phyloP scores from a whole-genome alignment of 2,888 invertebrate genomes.

The Octodonta nipae region DNA sequence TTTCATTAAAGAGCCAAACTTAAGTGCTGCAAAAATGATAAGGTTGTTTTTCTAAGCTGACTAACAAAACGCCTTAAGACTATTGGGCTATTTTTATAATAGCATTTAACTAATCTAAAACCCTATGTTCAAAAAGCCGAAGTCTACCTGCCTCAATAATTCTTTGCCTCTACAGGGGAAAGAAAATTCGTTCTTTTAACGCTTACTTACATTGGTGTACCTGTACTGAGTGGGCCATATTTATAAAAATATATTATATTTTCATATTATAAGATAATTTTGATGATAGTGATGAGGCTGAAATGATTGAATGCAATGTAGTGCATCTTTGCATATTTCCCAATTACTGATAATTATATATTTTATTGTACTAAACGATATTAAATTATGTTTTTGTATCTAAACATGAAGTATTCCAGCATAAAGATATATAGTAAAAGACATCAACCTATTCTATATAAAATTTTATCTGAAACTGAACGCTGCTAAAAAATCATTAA shows the following conservation, averaged over 20 bases:
- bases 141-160: slow-evolving; percentile 6
- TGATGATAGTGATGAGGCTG: too few species aligned
- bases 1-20: background rate
- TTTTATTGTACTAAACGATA: too few species aligned
- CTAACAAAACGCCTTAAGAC: slow-evolving; percentile 16
- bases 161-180: slow-evolving; percentile 3
- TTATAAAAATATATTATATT: slow-evolving; percentile 14
- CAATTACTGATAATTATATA: too few species aligned
- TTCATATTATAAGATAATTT: too few species aligned
- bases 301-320: too few species aligned
- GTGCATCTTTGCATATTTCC: too few species aligned
- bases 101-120: slow-evolving; percentile 8
- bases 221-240: slow-evolving; percentile 19
- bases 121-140: slow-evolving; percentile 18
- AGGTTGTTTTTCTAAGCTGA: slow-evolving; percentile 12
- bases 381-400: too few species aligned
- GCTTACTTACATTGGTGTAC: slow-evolving; percentile 23
- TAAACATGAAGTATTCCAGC: too few species aligned
- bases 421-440: too few species aligned
- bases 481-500: too few species aligned
- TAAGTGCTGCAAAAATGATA: slow-evolving; percentile 2
- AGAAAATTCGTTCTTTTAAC: slow-evolving; percentile 5
- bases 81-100: slow-evolving; percentile 13
- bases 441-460: too few species aligned
- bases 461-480: too few species aligned